Evolutionary conservation across 2,888 invertebrate genomes (phyloP), one percentile per base, ranked within the genome.

Genomic region (Theretra japonica): DNA sequence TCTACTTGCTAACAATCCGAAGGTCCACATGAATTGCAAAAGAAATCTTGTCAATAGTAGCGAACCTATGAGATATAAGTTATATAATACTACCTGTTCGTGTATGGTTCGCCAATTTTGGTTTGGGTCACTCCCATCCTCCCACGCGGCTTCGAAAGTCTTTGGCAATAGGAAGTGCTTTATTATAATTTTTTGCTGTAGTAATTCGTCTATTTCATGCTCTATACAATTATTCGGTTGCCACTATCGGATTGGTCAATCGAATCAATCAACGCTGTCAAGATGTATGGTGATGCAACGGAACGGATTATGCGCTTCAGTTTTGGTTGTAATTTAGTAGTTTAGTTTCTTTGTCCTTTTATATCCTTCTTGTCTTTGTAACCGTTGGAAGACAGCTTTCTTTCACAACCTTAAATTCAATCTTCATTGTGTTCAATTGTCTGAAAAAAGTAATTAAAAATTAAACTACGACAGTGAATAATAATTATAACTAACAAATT

Each of bases 61-160:
- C 33, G 53, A 25, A n/a, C 68, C 33, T 30, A 23, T 70, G 41
- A 74, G 76, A 77, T 75, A 75, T 78, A 72, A 41, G 76, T 80
- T 80, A 76, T 77, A 78, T 79, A 86, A 84, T 88, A 84, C 90
- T 90, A 93, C 91, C 91, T 92, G 93, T 89, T 89, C 86, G 79
- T 89, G 87, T 88, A 86, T 88, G 85, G 75, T 87, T 81, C 84
- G 86, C 84, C 88, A 87, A 89, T 88, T 89, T 88, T 78, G 84
- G 83, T 78, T 79, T 78, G 72, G 80, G 87, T 84, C 81, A 84
- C 86, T 83, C 88, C 86, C 82, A 85, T 79, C 88, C 62, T 74
- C 88, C 88, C 84, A 90, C 88, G 81, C 84, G 70, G 33, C 41
- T 60, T 70, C 58, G 57, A 68, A 71, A 48, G 68, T 57, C 23